These are phyloP conservation scores for Cosmia pyralina DNA, from an alignment of 2,888 invertebrate species.

Conservation along the genomic window DNA sequence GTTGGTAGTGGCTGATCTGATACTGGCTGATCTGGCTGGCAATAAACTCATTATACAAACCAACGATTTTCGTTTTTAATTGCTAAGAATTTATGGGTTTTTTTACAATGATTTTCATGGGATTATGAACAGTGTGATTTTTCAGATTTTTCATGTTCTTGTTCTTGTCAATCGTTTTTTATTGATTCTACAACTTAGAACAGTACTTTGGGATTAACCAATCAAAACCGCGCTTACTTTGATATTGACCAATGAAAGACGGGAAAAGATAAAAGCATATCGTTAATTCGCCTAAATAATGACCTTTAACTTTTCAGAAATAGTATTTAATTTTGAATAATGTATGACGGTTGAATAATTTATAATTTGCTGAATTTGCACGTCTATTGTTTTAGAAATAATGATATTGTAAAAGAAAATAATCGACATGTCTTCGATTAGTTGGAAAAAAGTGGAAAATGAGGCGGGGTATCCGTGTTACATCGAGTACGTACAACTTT, in stretches of 20 bases:
- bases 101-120: too few species aligned
- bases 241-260: conserved; percentile 31
- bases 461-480: conserved; percentile 91
- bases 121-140: not conserved
- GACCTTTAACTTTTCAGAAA: conserved; percentile 29
- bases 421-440: conserved; percentile 74
- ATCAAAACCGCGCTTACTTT: conserved; percentile 6
- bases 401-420: conserved; percentile 36
- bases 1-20: not conserved
- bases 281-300: conserved; percentile 32
- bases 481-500: conserved; percentile 88
- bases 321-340: conserved; percentile 70
- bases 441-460: conserved; percentile 91
- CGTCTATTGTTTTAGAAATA: conserved; percentile 5
- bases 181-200: not conserved
- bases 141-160: not conserved
- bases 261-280: not conserved
- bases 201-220: not conserved
- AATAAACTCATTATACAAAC: conserved; percentile 1
- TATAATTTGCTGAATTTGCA: conserved; percentile 25
- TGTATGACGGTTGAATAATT: conserved; percentile 73
- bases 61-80: not conserved
- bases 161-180: not conserved
- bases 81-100: not conserved
- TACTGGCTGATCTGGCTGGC: not conserved